Evolutionary conservation across 2,113 vertebrate genomes (phyloP), one percentile per base, ranked within the genome.

Genomic region (Aix galericulata): DNA sequence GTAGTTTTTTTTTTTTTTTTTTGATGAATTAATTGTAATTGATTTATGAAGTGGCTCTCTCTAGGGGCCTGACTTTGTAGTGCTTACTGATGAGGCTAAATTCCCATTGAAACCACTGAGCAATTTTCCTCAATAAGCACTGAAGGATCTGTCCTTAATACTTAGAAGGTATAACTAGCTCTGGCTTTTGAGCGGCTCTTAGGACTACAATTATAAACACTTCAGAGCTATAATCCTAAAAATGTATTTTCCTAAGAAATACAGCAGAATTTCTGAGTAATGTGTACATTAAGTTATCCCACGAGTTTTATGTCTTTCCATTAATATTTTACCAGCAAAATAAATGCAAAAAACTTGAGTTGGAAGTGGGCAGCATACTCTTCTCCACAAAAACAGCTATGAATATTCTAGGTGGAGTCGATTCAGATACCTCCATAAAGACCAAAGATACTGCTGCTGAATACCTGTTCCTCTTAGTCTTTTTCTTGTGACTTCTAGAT

Each of bases 21-120:
- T 95, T 93, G 22, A 94, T 93, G 73, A 94, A 93, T 94, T 89
- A 90, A 92, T 94, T 94, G 76, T 81, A 85, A 94, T 84, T 96
- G 91, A 97, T 97, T 89, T 81, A 93, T 93, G 72, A 88, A 95
- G 86, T 92, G 68, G 78, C 64, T 73, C 88, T 95, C 90, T 76
- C 78, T 50, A 58, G 52, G 38, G 79, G 50, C 42, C 91, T 95
- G 75, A 92, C 64, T 89, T 81, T 14, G 31, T 72, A 52, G 56
- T 46, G 58, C 50, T 82, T 92, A 79, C 88, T 82, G 87, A 89
- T 72, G 89, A 94, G 64, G 48, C 60, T 84, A 48, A 93, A 95
- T 62, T 78, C 90, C 86, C 86, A 58, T 6, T 75, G 83, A 93
- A 91, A 84, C 52, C 72, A 75, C 69, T 21, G 36, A 89, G 86